Percentiles rank a stretch among this genome's conserved stretches.
phyloP scores from a whole-genome alignment of 2,113 vertebrate genomes.

The Asarcornis scutulata region DNA sequence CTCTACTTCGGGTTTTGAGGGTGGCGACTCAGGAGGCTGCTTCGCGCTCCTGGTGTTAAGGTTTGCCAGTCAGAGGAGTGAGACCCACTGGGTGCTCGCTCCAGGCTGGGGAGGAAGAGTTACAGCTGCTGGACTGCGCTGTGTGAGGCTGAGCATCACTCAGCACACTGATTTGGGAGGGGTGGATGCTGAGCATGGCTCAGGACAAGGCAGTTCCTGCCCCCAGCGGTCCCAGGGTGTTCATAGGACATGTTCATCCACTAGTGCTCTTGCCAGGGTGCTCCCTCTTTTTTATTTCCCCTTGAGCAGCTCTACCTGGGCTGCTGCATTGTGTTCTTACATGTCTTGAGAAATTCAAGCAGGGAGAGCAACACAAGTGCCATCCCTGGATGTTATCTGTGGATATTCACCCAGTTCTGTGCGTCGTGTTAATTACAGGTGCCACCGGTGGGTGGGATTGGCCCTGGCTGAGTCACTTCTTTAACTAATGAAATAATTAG shows the following conservation, averaged over 20 bases:
- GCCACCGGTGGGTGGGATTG: background rate
- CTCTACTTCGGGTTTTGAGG: background rate
- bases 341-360: background rate
- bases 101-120: background rate
- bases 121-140: background rate
- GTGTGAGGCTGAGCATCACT: background rate
- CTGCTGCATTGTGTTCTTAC: background rate
- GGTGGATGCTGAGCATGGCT: background rate
- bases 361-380: background rate
- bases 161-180: background rate
- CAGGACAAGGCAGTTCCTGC: background rate
- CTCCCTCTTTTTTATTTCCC: background rate
- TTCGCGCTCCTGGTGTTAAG: background rate
- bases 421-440: background rate
- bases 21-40: background rate
- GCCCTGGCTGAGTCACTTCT: background rate
- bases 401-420: background rate
- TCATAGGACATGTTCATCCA: background rate
- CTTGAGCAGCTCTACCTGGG: background rate
- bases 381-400: background rate
- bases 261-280: background rate
- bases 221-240: background rate
- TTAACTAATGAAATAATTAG: background rate
- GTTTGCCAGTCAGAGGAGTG: background rate
- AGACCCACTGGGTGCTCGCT: background rate